These are phyloP conservation scores for Bufotes viridis DNA, from an alignment of 2,797 vertebrate genomes.

Conservation along the genomic window DNA sequence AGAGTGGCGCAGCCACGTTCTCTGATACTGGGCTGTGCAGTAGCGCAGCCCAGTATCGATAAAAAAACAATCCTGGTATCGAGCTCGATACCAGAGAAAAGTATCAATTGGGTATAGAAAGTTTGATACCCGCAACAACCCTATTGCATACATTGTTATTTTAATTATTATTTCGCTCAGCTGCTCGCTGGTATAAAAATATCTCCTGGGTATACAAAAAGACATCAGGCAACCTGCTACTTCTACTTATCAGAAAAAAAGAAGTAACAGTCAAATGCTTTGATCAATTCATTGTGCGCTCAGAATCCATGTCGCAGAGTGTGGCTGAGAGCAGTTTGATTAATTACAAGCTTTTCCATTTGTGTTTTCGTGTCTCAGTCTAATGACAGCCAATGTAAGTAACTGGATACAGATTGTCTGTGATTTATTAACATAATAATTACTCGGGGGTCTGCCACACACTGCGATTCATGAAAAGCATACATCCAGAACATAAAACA, in stretches of 20 bases:
- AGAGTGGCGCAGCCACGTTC: too few species aligned
- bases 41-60: too few species aligned
- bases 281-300: conserved; percentile 33
- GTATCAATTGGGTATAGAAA: too few species aligned
- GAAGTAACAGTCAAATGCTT: conserved; percentile 33
- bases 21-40: too few species aligned
- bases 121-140: too few species aligned
- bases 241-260: conserved; percentile 19
- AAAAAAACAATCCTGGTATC: too few species aligned
- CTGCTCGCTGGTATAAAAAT: conserved; percentile 6
- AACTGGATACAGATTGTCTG: conserved; percentile 50
- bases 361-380: conserved; percentile 28
- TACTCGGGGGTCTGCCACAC: conserved; percentile 18
- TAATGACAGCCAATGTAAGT: conserved; percentile 48
- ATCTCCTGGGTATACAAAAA: conserved; percentile 1
- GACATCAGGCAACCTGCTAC: conserved; percentile 34
- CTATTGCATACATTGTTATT: conserved; percentile 24
- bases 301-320: conserved; percentile 27
- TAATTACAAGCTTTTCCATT: conserved; percentile 48
- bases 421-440: conserved; percentile 52
- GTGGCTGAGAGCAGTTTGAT: conserved; percentile 47
- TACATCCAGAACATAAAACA: conserved; percentile 33
- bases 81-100: too few species aligned
- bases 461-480: conserved; percentile 31
- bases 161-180: conserved; percentile 12